Conservation (phyloP, 2,797 vertebrate species). For the Ispidina lecontei region DNA sequence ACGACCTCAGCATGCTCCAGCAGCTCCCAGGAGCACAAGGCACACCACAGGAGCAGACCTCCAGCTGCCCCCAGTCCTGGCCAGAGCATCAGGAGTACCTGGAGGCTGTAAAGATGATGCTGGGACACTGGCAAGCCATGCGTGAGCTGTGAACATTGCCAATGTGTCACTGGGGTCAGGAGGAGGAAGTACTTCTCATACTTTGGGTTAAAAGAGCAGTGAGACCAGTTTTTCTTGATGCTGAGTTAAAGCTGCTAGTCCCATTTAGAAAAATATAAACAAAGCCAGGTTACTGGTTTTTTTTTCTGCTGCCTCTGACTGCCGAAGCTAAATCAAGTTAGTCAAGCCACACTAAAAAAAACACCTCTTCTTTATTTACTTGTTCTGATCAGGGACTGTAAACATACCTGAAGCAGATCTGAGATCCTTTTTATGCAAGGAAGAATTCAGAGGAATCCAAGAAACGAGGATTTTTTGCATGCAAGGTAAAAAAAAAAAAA, state of each 20-base stretch:
- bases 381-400: background rate
- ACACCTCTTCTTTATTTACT: background rate
- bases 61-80: background rate
- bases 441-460: background rate
- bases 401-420: background rate
- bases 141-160: accelerated
- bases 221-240: background rate
- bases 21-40: background rate
- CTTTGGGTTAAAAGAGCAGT: background rate
- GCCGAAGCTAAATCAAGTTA: background rate
- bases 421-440: background rate
- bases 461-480: background rate
- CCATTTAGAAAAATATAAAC: background rate
- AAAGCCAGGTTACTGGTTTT: background rate
- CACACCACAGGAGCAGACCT: background rate
- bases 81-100: background rate
- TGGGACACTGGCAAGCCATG: background rate
- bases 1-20: accelerated
- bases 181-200: background rate
- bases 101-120: background rate
- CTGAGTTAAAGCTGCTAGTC: background rate
- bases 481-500: background rate
- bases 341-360: background rate
- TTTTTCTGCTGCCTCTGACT: background rate
- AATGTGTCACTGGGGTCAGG: accelerated